Evolutionary conservation across 1,140 invertebrate species (phyloP), one percentile per base, ranked within the genome.

Genomic region (Dinothrombium tinctorium): DNA sequence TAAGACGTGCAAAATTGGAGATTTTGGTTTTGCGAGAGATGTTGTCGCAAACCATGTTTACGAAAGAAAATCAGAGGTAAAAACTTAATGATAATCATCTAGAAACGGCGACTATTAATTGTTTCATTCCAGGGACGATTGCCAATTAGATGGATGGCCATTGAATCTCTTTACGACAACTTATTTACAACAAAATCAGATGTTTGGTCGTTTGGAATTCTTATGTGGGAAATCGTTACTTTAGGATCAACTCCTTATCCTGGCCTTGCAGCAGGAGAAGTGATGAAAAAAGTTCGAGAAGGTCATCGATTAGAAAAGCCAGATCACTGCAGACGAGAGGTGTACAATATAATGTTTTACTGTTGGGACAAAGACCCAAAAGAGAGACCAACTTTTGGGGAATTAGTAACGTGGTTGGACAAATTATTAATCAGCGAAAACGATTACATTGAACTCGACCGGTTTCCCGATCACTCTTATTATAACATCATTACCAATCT

Each of bases 231-330:
- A 60, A 81, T 84, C 46, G 71, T 79, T 22, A 80, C 77, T 0
- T 62, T 86, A 9, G 76, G 76, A 42, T 78, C 74, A 17, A 80
- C 76, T 49, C 76, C 76, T 1, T 81, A 80, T 55, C 72, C 74
- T 17, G 71, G 74, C 23, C n/a, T 31, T 11, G 25, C 43, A 17
- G 21, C 61, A 1, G 80, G 87, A 56, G 76, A 80, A 11, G 74
- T 87, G 8, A 80, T 82, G 56, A 74, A 84, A 51, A 67, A 87
- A 42, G 61, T 95, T 32, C 71, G 75, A 52, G 73, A 74, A 22
- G 87, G 87, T 1, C 73, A 86, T 54, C 66, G 89, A 49, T 90
- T 95, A 84, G 82, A 89, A 54, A 82, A 81, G 52, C 89, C 89
- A 26, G 69, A 79, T 0, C 79, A 80, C 54, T 89, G 86, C 54